Base-by-base conservation (phyloP, 2,888 invertebrate genomes). In the Pristionchus japonicus region DNA sequence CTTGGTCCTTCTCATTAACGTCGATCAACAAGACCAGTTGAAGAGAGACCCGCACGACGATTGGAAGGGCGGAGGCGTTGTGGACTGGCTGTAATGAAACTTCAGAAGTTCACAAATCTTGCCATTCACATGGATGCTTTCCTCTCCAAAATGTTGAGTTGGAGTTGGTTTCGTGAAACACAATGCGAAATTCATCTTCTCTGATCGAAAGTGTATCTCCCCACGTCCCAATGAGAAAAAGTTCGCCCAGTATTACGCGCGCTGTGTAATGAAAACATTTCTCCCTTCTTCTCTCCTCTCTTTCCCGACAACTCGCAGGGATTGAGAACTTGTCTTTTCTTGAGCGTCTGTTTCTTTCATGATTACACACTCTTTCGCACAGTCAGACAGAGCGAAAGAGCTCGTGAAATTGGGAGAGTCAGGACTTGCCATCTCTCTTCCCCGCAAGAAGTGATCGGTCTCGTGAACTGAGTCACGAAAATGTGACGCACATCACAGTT, bases 1-100 rank as follows among this genome's bases (percentile, higher is more conserved):
- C 92, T 89, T 93, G 92, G 77, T 93, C 92, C 87, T 92, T 92
- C 85, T 92, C 92, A 70, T 92, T 90, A 91, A 95, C 95, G 89
- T 95, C 95, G 89, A 95, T 95, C 57, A 95, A 94, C 91, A 95
- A 95, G 89, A 95, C 95, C 89, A 95, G 87, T 77, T 92, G 92
- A 15, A 92, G 88, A 3, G 91, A 91, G 64, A 92, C 91, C 27
- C 88, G 86, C 15, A 92, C 92, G 77, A 89, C 89, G 31, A 92
- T 90, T 1, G 92, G 91, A 11, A 90, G 91, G 64, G 90, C 92
- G 67, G 91, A 92, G 40, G 95, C 92, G 61, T 90, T 90, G 57
- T 27, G 74, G 49, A 95, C 95, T 4, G 95, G 95, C 88, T 92
- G 92, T 13, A 40, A 57, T 43, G 6, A 57, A n/a, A 57, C n/a